Base-by-base conservation (phyloP, 1,140 invertebrate species). In the Portunus trituberculatus region DNA sequence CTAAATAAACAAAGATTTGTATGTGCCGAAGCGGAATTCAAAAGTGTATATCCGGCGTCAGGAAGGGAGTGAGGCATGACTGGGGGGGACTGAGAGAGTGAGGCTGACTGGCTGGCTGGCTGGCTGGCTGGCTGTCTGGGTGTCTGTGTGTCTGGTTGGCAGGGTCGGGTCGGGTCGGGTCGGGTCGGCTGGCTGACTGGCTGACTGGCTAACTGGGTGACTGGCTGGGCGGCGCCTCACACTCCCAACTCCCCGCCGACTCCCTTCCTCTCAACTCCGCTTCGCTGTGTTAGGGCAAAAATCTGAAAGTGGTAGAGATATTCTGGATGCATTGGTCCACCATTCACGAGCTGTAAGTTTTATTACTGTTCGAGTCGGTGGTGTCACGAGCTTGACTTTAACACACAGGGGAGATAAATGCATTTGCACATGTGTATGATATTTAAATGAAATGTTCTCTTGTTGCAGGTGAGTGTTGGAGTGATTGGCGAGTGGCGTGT, bases 391-490 rank as follows among this genome's bases (percentile, higher is more conserved):
- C 8, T n/a, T n/a, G 20, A 76, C 25, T 76, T 76, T n/a, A 76
- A n/a, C 25, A 7, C 25, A n/a, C 39, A 25, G 67, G 6, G 67
- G 12, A 76, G 12, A n/a, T 8, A 76, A 76, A 76, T 76, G 25
- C 0, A 1, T 76, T n/a, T 76, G 20, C 25, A 76, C n/a, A 0
- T 76, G 67, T n/a, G 67, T 59, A 10, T 20, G 25, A n/a, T 76
- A 76, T 76, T 76, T n/a, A n/a, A 25, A 76, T 76, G 6, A 20
- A 76, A 76, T 76, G 2, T 76, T 25, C 67, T 76, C 8, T 76
- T 76, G 67, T 76, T 76, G 12, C 67, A 76, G 67, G 67, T 76
- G 67, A 76, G 67, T 76, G 67, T 76, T 76, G 67, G 67, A n/a
- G 67, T 25, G 67, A n/a, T 2, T 76, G 67, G 10, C 20, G 20